These are phyloP conservation scores for Morus bassanus DNA, from an alignment of 2,797 vertebrate genomes.

Conservation along the genomic window DNA sequence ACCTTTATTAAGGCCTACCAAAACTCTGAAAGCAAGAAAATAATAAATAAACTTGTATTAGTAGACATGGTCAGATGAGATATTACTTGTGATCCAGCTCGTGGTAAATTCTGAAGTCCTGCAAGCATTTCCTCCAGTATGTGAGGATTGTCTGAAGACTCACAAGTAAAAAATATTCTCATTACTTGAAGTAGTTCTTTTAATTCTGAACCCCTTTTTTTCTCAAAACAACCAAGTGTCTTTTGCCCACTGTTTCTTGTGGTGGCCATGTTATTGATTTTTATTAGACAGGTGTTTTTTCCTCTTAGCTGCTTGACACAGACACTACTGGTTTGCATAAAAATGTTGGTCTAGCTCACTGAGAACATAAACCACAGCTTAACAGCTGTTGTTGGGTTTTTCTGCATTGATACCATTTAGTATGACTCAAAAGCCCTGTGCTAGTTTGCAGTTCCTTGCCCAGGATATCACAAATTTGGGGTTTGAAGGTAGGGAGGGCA, in stretches of 20 bases:
- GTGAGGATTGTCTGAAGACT: neutral
- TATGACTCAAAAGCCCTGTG: neutral
- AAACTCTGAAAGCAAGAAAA: neutral
- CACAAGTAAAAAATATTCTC: neutral
- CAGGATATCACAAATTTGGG: neutral
- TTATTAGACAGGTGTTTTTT: neutral
- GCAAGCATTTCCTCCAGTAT: neutral
- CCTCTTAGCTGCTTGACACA: neutral
- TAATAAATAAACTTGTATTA: neutral
- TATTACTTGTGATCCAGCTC: neutral
- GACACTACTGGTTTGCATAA: neutral
- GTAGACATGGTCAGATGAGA: neutral
- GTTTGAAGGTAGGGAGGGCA: neutral
- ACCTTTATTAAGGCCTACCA: neutral
- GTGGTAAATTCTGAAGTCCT: neutral
- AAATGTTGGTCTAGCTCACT: neutral
- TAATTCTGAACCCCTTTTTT: neutral
- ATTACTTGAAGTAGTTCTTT: neutral
- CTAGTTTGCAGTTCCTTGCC: neutral
- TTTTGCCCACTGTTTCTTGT: neutral
- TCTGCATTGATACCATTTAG: neutral
- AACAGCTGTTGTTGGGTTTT: neutral
- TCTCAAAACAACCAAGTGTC: neutral
- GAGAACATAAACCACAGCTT: neutral
- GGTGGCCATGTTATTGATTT: neutral